These are phyloP conservation scores for Toxotes jaculatrix DNA, from an alignment of 2,113 vertebrate genomes.

Conservation along the genomic window DNA sequence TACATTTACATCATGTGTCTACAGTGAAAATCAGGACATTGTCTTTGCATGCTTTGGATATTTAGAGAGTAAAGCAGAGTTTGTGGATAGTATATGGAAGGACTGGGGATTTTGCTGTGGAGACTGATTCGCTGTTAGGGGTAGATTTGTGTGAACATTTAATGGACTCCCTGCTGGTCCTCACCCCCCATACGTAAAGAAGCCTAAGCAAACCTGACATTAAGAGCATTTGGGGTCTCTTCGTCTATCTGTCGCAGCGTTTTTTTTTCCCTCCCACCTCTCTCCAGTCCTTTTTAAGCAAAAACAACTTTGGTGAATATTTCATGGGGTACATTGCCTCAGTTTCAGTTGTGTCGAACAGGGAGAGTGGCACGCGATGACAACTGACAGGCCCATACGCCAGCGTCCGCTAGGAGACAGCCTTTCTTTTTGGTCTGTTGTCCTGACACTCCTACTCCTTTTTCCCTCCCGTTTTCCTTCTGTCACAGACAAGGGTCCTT, in stretches of 20 bases:
- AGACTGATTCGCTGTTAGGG: slow-evolving; percentile 24
- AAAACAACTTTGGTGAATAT: slow-evolving; percentile 78
- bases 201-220: slow-evolving; percentile 70
- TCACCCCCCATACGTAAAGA: slow-evolving; percentile 3
- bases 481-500: slow-evolving; percentile 53
- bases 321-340: slow-evolving; percentile 76
- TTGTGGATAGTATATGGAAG: slow-evolving; percentile 6
- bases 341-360: slow-evolving; percentile 62
- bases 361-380: slow-evolving; percentile 64
- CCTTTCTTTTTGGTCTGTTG: slow-evolving; percentile 52
- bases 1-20: neutral
- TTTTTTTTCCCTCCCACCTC: slow-evolving; percentile 1
- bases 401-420: slow-evolving; percentile 55
- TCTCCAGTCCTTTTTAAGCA: slow-evolving; percentile 57
- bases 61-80: slow-evolving; percentile 31
- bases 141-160: slow-evolving; percentile 69
- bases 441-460: slow-evolving; percentile 48
- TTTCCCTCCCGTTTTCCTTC: slow-evolving; percentile 54
- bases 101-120: slow-evolving; percentile 16
- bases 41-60: neutral
- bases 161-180: slow-evolving; percentile 67
- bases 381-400: slow-evolving; percentile 55
- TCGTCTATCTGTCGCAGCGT: slow-evolving; percentile 44
- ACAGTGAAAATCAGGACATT: slow-evolving; percentile 1
- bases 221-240: slow-evolving; percentile 64